Percentiles rank a stretch among this genome's conserved stretches.
Conservation (phyloP, 1,140 invertebrate genomes). For the Psix sp. region DNA sequence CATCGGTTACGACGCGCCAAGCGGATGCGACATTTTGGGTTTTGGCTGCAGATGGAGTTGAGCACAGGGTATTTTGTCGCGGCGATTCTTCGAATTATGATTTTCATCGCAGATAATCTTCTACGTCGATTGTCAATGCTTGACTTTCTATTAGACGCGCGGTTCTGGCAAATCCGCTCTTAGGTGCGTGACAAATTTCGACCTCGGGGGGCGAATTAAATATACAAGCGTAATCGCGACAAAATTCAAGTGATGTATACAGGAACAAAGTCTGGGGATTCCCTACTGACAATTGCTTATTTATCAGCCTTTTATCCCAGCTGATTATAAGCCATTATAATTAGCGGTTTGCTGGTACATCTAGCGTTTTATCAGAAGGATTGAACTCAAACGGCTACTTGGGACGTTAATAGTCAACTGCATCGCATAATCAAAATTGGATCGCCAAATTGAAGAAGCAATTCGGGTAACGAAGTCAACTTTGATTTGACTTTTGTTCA, state of each 20-base stretch:
- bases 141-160: slow-evolving; percentile 71
- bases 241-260: slow-evolving; percentile 35
- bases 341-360: no score
- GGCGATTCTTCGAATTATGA: slow-evolving; percentile 39
- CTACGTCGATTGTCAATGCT: slow-evolving; percentile 77
- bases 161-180: slow-evolving; percentile 37
- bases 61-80: slow-evolving; percentile 36
- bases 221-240: slow-evolving; percentile 36
- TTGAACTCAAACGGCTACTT: no score
- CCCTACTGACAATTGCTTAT: no score
- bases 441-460: slow-evolving; percentile 12
- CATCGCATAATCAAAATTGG: no score
- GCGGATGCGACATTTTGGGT: slow-evolving; percentile 16
- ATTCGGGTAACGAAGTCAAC: slow-evolving; percentile 5
- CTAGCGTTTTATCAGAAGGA: no score
- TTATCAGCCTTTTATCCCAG: no score
- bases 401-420: no score
- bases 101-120: slow-evolving; percentile 58
- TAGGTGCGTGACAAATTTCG: slow-evolving; percentile 25
- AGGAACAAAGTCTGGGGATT: slow-evolving; percentile 1
- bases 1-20: slow-evolving; percentile 18
- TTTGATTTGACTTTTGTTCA: slow-evolving; percentile 30
- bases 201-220: slow-evolving; percentile 20
- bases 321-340: no score
- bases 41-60: background rate